Conservation (phyloP, 2,888 invertebrate genomes). For the Cephus pygmeus region DNA sequence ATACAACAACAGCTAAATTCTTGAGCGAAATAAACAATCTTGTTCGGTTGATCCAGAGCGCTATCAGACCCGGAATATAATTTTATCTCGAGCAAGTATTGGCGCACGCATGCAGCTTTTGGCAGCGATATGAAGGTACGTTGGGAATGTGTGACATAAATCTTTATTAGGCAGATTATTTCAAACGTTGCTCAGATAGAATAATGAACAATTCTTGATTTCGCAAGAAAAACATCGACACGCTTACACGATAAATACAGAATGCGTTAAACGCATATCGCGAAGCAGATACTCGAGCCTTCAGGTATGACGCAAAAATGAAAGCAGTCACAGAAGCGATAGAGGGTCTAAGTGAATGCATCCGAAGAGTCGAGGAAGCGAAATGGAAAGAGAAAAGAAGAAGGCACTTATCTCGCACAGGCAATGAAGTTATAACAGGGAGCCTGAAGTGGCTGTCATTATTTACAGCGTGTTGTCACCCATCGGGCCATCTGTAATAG, state of each 20-base stretch:
- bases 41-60: background rate
- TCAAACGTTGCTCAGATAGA: background rate
- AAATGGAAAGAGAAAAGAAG: background rate
- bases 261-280: background rate
- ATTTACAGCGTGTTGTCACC: conserved; percentile 59
- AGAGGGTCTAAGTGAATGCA: background rate
- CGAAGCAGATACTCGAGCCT: background rate
- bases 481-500: conserved; percentile 63
- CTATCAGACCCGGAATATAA: background rate
- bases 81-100: background rate
- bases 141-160: background rate
- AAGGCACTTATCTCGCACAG: background rate
- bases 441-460: conserved; percentile 31
- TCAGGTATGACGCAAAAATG: background rate
- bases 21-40: conserved; percentile 20
- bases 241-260: background rate
- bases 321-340: background rate
- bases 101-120: conserved; percentile 39
- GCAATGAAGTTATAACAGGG: background rate
- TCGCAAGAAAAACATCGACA: no score
- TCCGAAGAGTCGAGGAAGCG: background rate
- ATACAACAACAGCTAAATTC: background rate
- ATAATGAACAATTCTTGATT: background rate
- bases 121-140: conserved; percentile 37
- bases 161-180: background rate